phyloP scores from a whole-genome alignment of 2,113 vertebrate species.

The Neodontobutis hainanensis region DNA sequence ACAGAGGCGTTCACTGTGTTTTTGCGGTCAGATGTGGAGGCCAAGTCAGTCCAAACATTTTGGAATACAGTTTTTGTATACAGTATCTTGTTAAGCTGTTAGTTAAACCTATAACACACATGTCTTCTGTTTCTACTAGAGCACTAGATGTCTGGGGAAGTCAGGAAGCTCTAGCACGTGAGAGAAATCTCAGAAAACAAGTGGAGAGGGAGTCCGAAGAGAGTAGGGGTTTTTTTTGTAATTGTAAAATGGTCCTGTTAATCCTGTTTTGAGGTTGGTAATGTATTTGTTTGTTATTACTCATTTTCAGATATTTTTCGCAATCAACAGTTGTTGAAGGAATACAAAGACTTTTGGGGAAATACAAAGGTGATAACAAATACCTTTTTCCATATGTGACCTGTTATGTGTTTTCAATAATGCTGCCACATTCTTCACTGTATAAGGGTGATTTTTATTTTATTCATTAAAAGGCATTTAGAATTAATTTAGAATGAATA shows the following conservation, averaged over 20 bases:
- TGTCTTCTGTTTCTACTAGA: constrained; percentile 68
- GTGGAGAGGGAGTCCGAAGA: constrained; percentile 92
- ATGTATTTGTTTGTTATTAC: background rate
- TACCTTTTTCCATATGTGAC: background rate
- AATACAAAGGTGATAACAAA: constrained; percentile 90
- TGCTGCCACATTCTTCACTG: constrained; percentile 17
- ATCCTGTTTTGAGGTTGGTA: no score
- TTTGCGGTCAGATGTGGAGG: constrained; percentile 92
- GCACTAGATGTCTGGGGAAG: constrained; percentile 97
- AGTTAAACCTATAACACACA: background rate
- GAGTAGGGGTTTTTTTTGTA: constrained; percentile 80
- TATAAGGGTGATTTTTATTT: constrained; percentile 21
- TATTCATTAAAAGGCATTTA: constrained; percentile 10
- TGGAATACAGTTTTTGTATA: background rate
- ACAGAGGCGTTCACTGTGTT: constrained; percentile 96
- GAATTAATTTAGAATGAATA: constrained; percentile 18
- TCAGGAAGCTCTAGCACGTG: constrained; percentile 90
- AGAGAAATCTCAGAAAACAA: constrained; percentile 88
- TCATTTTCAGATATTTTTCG: constrained; percentile 85
- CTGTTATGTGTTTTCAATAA: constrained; percentile 33
- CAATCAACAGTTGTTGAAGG: constrained; percentile 91
- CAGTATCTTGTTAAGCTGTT: background rate
- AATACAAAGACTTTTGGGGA: constrained; percentile 96
- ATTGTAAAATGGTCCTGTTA: no score
- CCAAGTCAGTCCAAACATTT: constrained; percentile 84